Conservation (phyloP, 2,888 invertebrate species). For the Thysanoteuthis rhombus region DNA sequence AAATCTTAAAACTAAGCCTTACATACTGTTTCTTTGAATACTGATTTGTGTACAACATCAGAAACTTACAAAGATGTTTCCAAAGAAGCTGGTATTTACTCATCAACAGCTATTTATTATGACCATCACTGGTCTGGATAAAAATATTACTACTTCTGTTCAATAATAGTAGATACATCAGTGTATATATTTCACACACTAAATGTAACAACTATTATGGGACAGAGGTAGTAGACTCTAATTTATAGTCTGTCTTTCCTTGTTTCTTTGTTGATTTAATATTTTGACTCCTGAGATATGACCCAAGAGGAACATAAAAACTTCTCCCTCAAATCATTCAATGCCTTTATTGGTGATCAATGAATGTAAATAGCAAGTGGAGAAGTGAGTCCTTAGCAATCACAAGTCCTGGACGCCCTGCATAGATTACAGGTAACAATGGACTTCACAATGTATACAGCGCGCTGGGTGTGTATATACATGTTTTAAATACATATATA, state of each 20-base stretch:
- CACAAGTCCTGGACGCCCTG: not conserved
- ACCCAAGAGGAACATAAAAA: not conserved
- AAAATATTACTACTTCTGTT: too few relatives aligned
- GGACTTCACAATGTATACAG: not conserved
- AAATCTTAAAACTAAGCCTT: too few relatives aligned
- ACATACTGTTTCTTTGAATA: too few relatives aligned
- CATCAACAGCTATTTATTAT: not conserved
- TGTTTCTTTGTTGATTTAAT: not conserved
- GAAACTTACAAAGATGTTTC: not conserved
- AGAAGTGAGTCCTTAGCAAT: not conserved
- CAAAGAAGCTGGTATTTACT: not conserved
- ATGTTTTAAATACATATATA: not conserved
- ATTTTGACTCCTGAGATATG: not conserved
- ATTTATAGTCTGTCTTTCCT: not conserved
- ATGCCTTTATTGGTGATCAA: not conserved
- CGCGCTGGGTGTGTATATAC: too few relatives aligned
- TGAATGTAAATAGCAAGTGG: not conserved
- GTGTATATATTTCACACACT: too few relatives aligned
- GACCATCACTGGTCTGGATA: not conserved
- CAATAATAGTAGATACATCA: too few relatives aligned
- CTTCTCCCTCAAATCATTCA: not conserved
- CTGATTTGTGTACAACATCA: too few relatives aligned
- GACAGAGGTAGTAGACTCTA: too few relatives aligned
- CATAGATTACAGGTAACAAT: not conserved
- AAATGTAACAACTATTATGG: too few relatives aligned